Conservation (phyloP, 2,797 vertebrate genomes). For the Sorex maritimensis region DNA sequence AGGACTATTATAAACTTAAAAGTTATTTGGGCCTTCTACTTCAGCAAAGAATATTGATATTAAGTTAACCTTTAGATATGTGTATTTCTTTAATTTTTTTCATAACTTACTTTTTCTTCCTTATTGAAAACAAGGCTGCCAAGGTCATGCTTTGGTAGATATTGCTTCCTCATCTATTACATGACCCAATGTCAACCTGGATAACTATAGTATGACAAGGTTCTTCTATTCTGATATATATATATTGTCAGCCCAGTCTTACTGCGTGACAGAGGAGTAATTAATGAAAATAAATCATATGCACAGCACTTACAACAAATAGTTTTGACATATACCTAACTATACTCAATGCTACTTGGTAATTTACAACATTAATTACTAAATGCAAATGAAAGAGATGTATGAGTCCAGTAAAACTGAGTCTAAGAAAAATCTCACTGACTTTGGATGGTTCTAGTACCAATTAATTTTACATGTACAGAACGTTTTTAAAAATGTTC, state of each 20-base stretch:
- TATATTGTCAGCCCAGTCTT: neutral
- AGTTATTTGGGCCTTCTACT: conserved; percentile 25
- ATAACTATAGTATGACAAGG: neutral
- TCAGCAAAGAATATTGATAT: neutral
- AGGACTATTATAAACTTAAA: neutral
- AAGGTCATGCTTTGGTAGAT: neutral
- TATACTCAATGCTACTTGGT: neutral
- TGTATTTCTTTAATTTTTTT: conserved; percentile 31
- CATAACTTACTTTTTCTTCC: conserved; percentile 30
- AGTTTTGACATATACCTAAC: neutral
- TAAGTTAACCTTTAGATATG: neutral
- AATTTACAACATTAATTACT: neutral
- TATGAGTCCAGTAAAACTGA: neutral
- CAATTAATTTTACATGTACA: neutral
- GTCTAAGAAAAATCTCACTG: neutral
- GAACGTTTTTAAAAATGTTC: neutral
- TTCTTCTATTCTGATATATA: neutral
- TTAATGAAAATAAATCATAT: conserved; percentile 15
- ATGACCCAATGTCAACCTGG: neutral
- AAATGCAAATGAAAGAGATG: conserved; percentile 20
- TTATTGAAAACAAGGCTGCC: conserved; percentile 44
- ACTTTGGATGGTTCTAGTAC: neutral
- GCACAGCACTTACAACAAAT: neutral
- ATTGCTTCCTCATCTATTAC: neutral
- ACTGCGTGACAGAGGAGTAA: neutral